Conservation (phyloP, 2,113 vertebrate genomes). For the Micronycteris hirsuta region DNA sequence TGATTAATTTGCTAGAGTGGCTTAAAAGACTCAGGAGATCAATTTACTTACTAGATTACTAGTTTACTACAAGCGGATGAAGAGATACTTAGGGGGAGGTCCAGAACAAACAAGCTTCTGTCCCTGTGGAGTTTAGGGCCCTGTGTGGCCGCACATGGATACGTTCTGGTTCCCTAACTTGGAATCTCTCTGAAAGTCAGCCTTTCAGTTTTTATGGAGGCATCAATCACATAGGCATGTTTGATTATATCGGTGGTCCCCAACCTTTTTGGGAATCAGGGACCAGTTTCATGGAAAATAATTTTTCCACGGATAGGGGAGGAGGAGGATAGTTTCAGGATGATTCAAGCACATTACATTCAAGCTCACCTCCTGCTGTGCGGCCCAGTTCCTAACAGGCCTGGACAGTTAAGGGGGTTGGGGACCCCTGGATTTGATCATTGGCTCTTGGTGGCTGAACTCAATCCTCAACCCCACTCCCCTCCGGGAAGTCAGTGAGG, state of each 20-base stretch:
- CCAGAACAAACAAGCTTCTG: background rate
- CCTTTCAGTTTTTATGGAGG: background rate
- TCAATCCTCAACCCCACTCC: background rate
- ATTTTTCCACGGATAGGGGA: too few relatives aligned
- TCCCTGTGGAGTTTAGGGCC: background rate
- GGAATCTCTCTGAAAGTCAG: background rate
- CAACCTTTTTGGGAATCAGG: too few relatives aligned
- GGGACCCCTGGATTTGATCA: background rate
- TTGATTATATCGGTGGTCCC: background rate
- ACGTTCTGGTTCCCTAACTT: background rate
- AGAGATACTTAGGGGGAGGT: background rate
- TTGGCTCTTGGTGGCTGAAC: background rate
- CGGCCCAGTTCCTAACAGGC: too few relatives aligned
- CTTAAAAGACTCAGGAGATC: background rate
- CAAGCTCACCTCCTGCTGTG: too few relatives aligned
- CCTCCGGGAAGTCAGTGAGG: background rate
- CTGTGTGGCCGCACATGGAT: background rate
- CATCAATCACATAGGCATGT: background rate
- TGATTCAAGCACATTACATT: too few relatives aligned
- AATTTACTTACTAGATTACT: background rate
- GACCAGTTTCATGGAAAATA: too few relatives aligned
- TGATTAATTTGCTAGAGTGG: background rate
- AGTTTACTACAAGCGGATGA: background rate
- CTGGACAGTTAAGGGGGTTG: too few relatives aligned
- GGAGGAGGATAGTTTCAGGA: too few relatives aligned